Evolutionary conservation across 2,113 vertebrate genomes (phyloP).

Genomic region (Chionomys nivalis): DNA sequence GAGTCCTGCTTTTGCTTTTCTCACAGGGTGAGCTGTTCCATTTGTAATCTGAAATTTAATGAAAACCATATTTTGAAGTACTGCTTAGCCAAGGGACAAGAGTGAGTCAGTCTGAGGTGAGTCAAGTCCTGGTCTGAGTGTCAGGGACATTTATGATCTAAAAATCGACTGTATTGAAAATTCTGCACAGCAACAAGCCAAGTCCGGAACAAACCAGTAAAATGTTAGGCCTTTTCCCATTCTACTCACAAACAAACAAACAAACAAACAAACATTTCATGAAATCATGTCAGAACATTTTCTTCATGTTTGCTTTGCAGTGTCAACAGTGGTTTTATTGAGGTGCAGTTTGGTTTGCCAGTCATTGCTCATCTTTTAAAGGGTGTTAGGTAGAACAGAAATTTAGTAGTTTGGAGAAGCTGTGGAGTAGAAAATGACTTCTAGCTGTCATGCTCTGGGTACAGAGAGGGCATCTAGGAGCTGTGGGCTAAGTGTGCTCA

Average conservation of each 20-base stretch:
- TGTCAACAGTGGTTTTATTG: neutral
- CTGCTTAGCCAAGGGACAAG: neutral
- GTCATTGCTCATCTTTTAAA: neutral
- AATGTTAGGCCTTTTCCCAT: neutral
- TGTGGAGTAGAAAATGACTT: neutral
- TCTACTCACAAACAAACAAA: neutral
- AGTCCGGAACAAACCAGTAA: neutral
- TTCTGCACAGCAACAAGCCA: neutral
- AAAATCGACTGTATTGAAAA: neutral
- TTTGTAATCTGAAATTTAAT: constrained; percentile 40
- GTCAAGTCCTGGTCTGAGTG: constrained; percentile 20
- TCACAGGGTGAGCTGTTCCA: neutral
- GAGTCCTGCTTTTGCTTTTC: constrained; percentile 36
- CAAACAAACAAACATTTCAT: neutral
- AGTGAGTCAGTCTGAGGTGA: constrained; percentile 49
- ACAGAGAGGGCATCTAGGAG: neutral
- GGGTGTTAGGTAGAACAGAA: neutral
- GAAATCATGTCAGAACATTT: neutral
- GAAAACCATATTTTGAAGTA: constrained; percentile 19
- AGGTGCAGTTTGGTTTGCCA: neutral
- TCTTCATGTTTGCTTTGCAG: neutral
- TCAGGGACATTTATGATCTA: neutral
- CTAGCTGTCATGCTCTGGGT: neutral
- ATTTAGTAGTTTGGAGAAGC: neutral
- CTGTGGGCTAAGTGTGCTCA: neutral